Conservation (phyloP, 2,888 invertebrate genomes). For the Latrodectus hesperus region DNA sequence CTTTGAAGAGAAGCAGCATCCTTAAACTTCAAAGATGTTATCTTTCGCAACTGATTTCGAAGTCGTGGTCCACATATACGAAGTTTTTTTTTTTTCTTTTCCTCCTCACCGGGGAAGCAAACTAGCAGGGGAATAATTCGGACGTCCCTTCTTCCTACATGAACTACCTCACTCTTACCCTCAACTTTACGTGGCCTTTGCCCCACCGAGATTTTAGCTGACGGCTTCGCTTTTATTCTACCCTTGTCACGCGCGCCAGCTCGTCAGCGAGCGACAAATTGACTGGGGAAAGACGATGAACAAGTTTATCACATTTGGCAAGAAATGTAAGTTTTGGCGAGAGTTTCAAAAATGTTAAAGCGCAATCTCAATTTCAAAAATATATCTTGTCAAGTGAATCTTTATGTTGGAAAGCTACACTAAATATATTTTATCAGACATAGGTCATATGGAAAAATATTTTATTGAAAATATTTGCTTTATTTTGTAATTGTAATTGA, state of each 20-base stretch:
- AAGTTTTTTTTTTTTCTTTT: neutral
- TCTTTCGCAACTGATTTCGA: neutral
- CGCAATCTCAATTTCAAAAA: neutral
- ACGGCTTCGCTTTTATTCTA: constrained; percentile 43
- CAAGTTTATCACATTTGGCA: constrained; percentile 34
- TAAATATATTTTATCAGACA: too few species aligned
- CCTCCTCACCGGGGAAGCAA: constrained; percentile 15
- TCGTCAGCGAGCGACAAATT: constrained; percentile 66
- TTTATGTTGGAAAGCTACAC: too few species aligned
- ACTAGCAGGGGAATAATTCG: neutral
- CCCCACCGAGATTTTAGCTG: constrained; percentile 49
- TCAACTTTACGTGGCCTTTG: constrained; percentile 49
- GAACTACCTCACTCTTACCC: constrained; percentile 13
- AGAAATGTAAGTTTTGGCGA: constrained; percentile 5
- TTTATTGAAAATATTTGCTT: too few species aligned
- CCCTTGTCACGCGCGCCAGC: constrained; percentile 54
- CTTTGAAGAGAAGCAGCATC: too few species aligned
- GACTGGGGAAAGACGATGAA: constrained; percentile 18
- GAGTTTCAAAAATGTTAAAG: neutral
- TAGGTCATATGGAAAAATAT: too few species aligned
- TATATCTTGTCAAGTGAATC: too few species aligned
- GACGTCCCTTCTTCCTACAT: neutral
- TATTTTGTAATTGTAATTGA: too few species aligned
- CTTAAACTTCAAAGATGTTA: neutral
- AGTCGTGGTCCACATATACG: neutral